Evolutionary conservation across 2,888 invertebrate species (phyloP), one percentile per base, ranked within the genome.

Genomic region (Chalcosyrphus nemorum): DNA sequence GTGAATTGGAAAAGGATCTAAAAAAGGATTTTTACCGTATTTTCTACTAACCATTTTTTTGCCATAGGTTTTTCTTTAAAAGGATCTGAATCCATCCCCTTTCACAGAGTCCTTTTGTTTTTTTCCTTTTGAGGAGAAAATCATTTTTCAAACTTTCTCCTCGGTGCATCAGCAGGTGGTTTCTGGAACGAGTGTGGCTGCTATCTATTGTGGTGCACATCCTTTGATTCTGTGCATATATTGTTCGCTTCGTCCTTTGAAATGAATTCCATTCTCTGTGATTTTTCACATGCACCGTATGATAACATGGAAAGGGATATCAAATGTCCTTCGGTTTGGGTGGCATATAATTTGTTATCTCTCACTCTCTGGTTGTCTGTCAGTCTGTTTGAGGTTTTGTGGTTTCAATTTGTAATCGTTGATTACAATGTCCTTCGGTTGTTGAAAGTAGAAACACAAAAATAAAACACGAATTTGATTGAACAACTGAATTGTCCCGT

Each of bases 271-370:
- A n/a, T n/a, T 27, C 52, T 21, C 52, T 27, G 35, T 38, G 38
- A 57, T 57, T 38, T 57, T 57, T 57, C 43, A 43, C 13, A 43
- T 43, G 43, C 43, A 19, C 7, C 17, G 17, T 17, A 17, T 4
- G 43, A 43, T 7, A 43, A 9, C 43, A 19, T 19, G 15, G 43
- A 43, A 17, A 3, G 7, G 43, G 6, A 7, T 17, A 15, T 15
- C 7, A 17, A 43, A 43, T 43, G 43, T 43, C 43, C 43, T 43
- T 43, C 17, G 43, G 9, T 35, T 57, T 13, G 38, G 21, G 6
- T 38, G 38, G 32, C 56, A 21, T 21, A 38, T 32, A 32, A 56
- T 56, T 56, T 35, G 56, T 35, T 56, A 21, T 29, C 29, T 56
- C 9, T 54, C 1, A 15, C 29, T 56, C 9, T 54, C 1, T 1